phyloP scores from a whole-genome alignment of 53 echinoderm and acorn worm genomes.

The Echinarachnius parma region DNA sequence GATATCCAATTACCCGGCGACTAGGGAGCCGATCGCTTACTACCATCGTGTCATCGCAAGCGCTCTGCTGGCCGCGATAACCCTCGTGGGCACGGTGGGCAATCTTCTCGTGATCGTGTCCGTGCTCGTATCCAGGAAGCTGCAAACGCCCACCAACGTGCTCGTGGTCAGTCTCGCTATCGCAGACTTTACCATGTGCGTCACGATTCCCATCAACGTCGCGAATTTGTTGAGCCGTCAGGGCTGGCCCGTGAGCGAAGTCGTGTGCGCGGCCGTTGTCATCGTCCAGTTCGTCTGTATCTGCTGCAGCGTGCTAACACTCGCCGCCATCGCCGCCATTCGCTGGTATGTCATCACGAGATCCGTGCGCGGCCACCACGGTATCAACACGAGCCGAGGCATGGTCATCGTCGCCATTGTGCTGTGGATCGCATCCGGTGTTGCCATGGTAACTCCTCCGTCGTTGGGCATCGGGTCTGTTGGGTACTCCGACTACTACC shows the following conservation, averaged over 20 bases:
- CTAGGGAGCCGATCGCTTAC: background rate
- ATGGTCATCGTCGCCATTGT: constrained; percentile 10
- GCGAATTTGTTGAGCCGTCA: background rate
- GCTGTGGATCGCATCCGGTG: constrained; percentile 30
- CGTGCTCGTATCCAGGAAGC: constrained; percentile 35
- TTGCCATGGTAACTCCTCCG: constrained; percentile 27
- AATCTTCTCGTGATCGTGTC: constrained; percentile 52
- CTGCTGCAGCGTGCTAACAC: constrained; percentile 27
- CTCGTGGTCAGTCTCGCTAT: constrained; percentile 60
- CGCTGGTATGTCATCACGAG: constrained; percentile 38
- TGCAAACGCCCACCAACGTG: constrained; percentile 53
- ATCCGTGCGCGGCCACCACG: constrained; percentile 22
- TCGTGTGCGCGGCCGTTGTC: constrained; percentile 7
- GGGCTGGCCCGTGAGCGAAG: constrained; percentile 6
- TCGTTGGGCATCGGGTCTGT: constrained; percentile 42
- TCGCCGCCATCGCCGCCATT: constrained; percentile 10
- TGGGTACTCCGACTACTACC: constrained; percentile 34
- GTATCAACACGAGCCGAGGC: constrained; percentile 23
- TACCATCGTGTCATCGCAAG: constrained; percentile 4
- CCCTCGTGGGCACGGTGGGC: constrained; percentile 32
- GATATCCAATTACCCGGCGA: no score
- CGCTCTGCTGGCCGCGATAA: constrained; percentile 24
- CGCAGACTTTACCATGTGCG: constrained; percentile 47
- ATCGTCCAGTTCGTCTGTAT: background rate
- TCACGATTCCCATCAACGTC: constrained; percentile 27